phyloP scores from a whole-genome alignment of 35 echinoderm and acorn worm species.

The Amphiura filiformis region DNA sequence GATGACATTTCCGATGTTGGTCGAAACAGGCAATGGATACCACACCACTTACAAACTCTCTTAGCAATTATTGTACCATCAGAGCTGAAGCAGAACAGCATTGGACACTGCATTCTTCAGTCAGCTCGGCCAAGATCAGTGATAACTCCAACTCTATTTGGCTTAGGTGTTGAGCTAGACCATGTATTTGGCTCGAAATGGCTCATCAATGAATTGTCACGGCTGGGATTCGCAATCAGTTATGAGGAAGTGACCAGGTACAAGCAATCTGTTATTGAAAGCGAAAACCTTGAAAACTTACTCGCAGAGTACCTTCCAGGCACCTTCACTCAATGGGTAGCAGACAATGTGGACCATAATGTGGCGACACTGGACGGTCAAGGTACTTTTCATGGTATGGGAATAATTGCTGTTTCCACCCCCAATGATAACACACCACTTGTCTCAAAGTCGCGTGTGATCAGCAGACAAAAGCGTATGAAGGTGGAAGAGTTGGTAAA shows the following conservation, averaged over 20 bases:
- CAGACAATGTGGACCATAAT: constrained; percentile 53
- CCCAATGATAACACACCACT: too few species aligned
- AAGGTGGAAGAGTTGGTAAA: too few species aligned
- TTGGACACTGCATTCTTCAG: not conserved
- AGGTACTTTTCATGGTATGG: constrained; percentile 53
- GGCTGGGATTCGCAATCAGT: not conserved
- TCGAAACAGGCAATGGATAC: too few species aligned
- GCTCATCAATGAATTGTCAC: constrained; percentile 25
- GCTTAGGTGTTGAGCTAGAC: not conserved
- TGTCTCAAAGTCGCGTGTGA: too few species aligned
- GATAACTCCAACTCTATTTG: not conserved
- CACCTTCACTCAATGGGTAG: not conserved
- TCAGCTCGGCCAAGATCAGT: not conserved
- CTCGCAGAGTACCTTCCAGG: not conserved
- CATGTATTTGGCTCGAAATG: constrained; percentile 44
- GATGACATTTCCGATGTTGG: too few species aligned
- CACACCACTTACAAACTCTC: too few species aligned
- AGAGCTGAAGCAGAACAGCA: not conserved
- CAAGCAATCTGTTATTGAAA: not conserved
- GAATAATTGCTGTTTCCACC: constrained; percentile 48
- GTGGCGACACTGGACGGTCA: constrained; percentile 38
- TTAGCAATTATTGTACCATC: too few species aligned
- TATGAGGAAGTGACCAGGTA: constrained; percentile 14
- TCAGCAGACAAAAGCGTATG: too few species aligned
- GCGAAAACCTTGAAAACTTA: not conserved